phyloP scores from a whole-genome alignment of 2,888 invertebrate genomes.

The Anthoptus insignis region DNA sequence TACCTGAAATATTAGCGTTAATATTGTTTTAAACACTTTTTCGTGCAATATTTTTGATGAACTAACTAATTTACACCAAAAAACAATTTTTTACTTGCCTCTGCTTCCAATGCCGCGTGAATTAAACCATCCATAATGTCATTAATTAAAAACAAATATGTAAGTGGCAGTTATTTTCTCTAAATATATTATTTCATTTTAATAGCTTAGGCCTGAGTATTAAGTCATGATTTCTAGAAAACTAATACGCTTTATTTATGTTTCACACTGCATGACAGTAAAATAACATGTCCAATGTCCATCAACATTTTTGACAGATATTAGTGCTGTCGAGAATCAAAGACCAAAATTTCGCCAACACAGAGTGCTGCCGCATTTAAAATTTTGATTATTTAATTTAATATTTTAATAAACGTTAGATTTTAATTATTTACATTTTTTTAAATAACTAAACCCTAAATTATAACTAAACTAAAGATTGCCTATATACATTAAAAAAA shows the following conservation, averaged over 20 bases:
- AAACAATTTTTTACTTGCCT: conserved; percentile 75
- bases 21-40: conserved; percentile 46
- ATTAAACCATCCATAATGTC: conserved; percentile 87
- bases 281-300: conserved; percentile 85
- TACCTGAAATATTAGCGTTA: conserved; percentile 67
- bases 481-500: too few species aligned
- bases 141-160: conserved; percentile 81
- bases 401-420: too few species aligned
- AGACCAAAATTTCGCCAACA: conserved; percentile 6
- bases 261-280: conserved; percentile 86
- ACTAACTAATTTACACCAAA: conserved; percentile 55
- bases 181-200: conserved; percentile 79
- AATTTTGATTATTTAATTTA: neutral
- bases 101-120: conserved; percentile 87
- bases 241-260: conserved; percentile 85
- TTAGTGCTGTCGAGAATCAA: conserved; percentile 33
- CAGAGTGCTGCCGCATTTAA: neutral
- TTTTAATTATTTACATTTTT: too few species aligned
- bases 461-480: too few species aligned
- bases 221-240: conserved; percentile 85
- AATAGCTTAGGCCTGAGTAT: conserved; percentile 77
- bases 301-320: conserved; percentile 81
- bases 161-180: conserved; percentile 74
- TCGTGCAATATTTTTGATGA: conserved; percentile 33
- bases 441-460: too few species aligned